These are phyloP conservation scores for Drosophila crucigera DNA, from an alignment of 2,888 invertebrate species.

Conservation along the genomic window DNA sequence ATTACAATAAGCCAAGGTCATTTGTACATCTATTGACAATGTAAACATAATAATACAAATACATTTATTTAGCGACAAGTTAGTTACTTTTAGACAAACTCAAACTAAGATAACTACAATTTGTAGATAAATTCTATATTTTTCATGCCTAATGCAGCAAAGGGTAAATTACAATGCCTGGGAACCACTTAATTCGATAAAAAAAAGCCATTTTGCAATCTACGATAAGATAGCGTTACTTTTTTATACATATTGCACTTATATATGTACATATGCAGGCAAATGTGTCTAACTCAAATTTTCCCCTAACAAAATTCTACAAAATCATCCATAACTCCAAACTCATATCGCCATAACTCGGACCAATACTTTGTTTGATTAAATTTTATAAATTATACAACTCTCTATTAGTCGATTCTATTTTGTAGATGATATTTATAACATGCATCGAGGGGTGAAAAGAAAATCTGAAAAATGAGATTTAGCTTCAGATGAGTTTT, in stretches of 20 bases:
- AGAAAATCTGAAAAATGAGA: background rate
- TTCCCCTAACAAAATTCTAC: background rate
- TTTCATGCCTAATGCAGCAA: background rate
- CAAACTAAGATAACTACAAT: background rate
- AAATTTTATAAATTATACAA: background rate
- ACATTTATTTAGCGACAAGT: background rate
- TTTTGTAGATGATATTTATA: background rate
- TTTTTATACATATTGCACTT: constrained; percentile 9
- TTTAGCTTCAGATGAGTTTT: background rate
- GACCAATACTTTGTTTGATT: background rate
- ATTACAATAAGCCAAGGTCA: constrained; percentile 65
- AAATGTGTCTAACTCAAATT: background rate
- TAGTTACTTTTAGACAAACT: background rate
- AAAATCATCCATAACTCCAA: background rate
- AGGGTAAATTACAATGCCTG: constrained; percentile 5
- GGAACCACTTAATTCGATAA: constrained; percentile 26
- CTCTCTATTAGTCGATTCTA: background rate
- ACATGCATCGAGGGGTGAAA: background rate
- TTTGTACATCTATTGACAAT: constrained; percentile 30
- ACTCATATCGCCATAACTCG: background rate
- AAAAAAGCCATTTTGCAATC: constrained; percentile 48
- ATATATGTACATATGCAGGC: background rate
- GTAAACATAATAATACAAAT: constrained; percentile 33
- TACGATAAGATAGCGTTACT: constrained; percentile 42
- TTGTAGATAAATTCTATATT: constrained; percentile 1